Evolutionary conservation across 2,888 invertebrate genomes (phyloP).

Genomic region (Caprella mutica): DNA sequence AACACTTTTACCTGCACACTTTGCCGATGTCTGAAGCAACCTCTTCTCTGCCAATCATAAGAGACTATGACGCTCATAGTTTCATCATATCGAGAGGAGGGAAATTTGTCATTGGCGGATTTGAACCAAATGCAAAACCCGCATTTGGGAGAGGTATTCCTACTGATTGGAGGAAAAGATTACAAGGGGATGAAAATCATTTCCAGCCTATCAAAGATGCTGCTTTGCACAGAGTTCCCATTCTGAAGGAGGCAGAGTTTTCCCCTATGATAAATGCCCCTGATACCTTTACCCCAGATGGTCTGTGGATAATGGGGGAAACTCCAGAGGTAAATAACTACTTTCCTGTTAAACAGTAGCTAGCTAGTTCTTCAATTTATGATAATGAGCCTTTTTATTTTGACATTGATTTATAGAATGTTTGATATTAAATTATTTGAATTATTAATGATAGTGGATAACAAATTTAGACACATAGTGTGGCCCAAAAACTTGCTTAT

Average conservation of each 20-base stretch:
- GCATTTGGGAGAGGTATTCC: conserved; percentile 44
- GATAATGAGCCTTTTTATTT: no score
- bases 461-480: no score
- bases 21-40: conserved; percentile 38
- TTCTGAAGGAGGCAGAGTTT: conserved; percentile 43
- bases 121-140: conserved; percentile 54
- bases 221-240: conserved; percentile 46
- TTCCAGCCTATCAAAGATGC: conserved; percentile 43
- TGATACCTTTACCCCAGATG: conserved; percentile 60
- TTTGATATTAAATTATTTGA: no score
- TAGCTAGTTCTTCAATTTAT: no score
- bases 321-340: conserved; percentile 54
- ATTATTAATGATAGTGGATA: no score
- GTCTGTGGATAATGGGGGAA: conserved; percentile 56
- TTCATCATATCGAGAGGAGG: conserved; percentile 44
- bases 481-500: no score
- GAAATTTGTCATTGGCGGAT: conserved; percentile 38
- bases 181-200: conserved; percentile 51
- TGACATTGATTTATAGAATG: no score
- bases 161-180: conserved; percentile 45
- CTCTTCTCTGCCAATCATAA: conserved; percentile 46
- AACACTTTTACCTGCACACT: conserved; percentile 51
- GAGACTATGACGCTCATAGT: conserved; percentile 55
- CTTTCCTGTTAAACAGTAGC: no score
- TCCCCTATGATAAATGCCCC: conserved; percentile 50